Conservation (phyloP, 2,113 vertebrate species). For the Abramis brama region DNA sequence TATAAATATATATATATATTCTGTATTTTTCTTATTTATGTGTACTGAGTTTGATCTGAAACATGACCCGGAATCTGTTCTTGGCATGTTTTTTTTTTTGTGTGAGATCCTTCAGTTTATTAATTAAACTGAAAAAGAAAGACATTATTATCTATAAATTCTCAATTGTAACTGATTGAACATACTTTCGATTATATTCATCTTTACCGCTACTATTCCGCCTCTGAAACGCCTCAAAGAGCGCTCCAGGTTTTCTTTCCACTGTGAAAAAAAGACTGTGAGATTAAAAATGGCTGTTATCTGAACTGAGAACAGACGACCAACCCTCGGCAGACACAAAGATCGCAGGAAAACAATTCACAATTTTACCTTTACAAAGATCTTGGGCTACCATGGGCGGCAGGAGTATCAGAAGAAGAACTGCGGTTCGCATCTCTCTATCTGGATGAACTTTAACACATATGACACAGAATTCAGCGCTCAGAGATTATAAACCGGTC, state of each 20-base stretch:
- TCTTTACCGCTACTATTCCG: neutral
- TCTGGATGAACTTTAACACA: neutral
- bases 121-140: neutral
- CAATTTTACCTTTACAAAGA: conserved; percentile 35
- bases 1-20: neutral
- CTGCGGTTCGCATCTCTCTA: neutral
- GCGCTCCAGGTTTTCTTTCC: neutral
- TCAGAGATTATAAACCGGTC: conserved; percentile 23
- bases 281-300: neutral
- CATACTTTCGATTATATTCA: neutral
- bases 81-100: neutral
- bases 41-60: neutral
- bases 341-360: neutral
- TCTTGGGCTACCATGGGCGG: neutral
- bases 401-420: conserved; percentile 11
- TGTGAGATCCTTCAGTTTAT: neutral
- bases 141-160: neutral
- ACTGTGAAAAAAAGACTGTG: neutral
- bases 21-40: neutral
- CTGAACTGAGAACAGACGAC: neutral
- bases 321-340: neutral
- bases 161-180: neutral
- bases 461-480: neutral
- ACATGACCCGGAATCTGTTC: neutral
- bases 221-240: neutral